phyloP scores from a whole-genome alignment of 2,888 invertebrate species.

The Harpalus rubripes region DNA sequence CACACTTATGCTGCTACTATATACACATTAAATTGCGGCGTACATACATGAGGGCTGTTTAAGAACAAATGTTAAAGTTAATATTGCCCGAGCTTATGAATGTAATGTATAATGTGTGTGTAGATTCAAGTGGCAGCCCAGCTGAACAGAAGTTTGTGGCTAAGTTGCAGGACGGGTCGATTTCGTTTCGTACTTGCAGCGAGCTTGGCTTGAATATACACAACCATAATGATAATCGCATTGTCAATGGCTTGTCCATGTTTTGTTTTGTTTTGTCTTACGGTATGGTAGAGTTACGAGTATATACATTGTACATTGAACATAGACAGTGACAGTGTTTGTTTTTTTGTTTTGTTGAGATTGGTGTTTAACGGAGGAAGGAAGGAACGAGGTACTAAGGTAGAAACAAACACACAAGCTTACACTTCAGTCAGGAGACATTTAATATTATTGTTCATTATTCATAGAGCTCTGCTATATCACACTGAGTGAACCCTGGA shows the following conservation, averaged over 20 bases:
- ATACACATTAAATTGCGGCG: conserved; percentile 74
- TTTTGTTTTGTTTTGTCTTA: too few species aligned
- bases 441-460: conserved; percentile 68
- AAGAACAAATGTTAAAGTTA: conserved; percentile 64
- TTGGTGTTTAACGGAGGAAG: conserved; percentile 9
- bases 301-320: conserved; percentile 26
- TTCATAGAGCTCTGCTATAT: conserved; percentile 72
- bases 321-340: conserved; percentile 40
- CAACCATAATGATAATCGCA: background rate
- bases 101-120: conserved; percentile 48
- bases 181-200: conserved; percentile 46
- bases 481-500: conserved; percentile 67
- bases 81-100: conserved; percentile 64
- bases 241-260: conserved; percentile 7
- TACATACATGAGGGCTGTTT: conserved; percentile 72
- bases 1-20: conserved; percentile 74
- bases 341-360: conserved; percentile 1
- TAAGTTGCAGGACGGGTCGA: conserved; percentile 59
- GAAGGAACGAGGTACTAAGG: conserved; percentile 36
- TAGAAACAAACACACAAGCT: conserved; percentile 65
- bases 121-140: conserved; percentile 45
- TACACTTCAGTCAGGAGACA: conserved; percentile 67
- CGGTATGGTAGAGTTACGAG: background rate
- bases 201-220: background rate
- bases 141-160: conserved; percentile 28